Evolutionary conservation across 2,113 vertebrate species (phyloP).

Genomic region (Dromiciops gliroides): DNA sequence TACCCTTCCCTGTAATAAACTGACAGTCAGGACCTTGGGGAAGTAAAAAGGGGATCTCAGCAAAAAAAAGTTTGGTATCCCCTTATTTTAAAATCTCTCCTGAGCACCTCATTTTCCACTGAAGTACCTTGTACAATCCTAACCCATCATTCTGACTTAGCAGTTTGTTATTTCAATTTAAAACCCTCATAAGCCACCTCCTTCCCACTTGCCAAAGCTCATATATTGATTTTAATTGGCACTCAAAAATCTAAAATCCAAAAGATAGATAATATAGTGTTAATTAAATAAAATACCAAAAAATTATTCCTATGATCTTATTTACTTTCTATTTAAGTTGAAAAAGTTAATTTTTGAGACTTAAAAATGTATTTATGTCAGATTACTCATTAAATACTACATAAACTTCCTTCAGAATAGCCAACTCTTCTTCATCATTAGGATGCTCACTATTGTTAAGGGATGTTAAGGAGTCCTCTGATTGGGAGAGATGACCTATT

Average conservation of each 20-base stretch:
- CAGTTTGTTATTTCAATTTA: slow-evolving; percentile 59
- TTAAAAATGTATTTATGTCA: slow-evolving; percentile 19
- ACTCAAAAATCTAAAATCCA: slow-evolving; percentile 68
- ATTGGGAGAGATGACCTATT: background rate
- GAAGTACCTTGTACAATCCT: slow-evolving; percentile 35
- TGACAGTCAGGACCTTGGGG: background rate
- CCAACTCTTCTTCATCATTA: slow-evolving; percentile 3
- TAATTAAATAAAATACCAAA: slow-evolving; percentile 30
- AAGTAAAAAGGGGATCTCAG: background rate
- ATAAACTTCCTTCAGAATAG: slow-evolving; percentile 20
- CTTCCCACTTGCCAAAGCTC: slow-evolving; percentile 53
- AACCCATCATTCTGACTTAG: slow-evolving; percentile 46
- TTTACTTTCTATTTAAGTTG: slow-evolving; percentile 23
- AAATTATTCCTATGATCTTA: slow-evolving; percentile 4
- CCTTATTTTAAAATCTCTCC: slow-evolving; percentile 28
- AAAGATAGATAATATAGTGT: slow-evolving; percentile 46
- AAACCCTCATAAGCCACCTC: slow-evolving; percentile 46
- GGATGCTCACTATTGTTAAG: background rate
- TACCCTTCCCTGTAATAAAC: background rate
- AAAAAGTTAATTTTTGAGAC: slow-evolving; percentile 23
- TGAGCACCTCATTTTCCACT: background rate
- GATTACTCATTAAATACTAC: slow-evolving; percentile 41
- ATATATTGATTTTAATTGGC: slow-evolving; percentile 49
- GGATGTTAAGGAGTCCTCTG: too few relatives aligned
- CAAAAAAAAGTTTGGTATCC: background rate